phyloP scores from a whole-genome alignment of 2,888 invertebrate species.

The Lymantria monacha region DNA sequence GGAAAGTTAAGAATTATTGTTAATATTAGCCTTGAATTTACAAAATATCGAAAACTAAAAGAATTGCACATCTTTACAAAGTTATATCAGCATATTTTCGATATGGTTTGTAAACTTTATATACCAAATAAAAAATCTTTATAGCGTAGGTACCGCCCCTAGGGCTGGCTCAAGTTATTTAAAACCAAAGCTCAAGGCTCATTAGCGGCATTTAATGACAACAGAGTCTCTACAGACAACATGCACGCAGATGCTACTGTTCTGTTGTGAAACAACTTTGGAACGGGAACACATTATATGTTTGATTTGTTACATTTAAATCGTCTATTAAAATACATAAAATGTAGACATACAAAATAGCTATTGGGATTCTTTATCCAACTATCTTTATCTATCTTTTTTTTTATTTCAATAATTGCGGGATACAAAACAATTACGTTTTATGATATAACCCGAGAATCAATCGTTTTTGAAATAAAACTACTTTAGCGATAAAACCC shows the following conservation, averaged over 20 bases:
- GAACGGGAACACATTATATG: slow-evolving; percentile 35
- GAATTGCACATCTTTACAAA: slow-evolving; percentile 52
- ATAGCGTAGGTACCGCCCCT: slow-evolving; percentile 61
- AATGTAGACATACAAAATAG: no score
- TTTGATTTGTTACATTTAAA: slow-evolving; percentile 5
- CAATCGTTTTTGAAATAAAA: no score
- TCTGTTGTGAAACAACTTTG: slow-evolving; percentile 39
- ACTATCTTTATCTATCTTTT: no score
- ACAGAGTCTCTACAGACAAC: slow-evolving; percentile 63
- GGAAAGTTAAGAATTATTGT: no score
- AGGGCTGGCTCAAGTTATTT: slow-evolving; percentile 68
- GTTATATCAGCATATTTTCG: slow-evolving; percentile 59
- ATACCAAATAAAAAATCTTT: slow-evolving; percentile 69
- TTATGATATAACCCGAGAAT: no score
- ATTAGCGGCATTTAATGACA: slow-evolving; percentile 80
- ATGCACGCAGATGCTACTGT: slow-evolving; percentile 55
- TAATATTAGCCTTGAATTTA: slow-evolving; percentile 8
- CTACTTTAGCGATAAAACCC: no score
- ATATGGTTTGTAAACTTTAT: slow-evolving; percentile 68
- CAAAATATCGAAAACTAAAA: slow-evolving; percentile 16
- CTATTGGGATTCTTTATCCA: no score
- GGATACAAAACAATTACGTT: no score
- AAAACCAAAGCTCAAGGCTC: slow-evolving; percentile 78
- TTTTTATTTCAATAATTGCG: no score
- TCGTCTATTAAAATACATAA: no score